Evolutionary conservation across 1,140 invertebrate genomes (phyloP).

Genomic region (Eriosoma lanigerum): DNA sequence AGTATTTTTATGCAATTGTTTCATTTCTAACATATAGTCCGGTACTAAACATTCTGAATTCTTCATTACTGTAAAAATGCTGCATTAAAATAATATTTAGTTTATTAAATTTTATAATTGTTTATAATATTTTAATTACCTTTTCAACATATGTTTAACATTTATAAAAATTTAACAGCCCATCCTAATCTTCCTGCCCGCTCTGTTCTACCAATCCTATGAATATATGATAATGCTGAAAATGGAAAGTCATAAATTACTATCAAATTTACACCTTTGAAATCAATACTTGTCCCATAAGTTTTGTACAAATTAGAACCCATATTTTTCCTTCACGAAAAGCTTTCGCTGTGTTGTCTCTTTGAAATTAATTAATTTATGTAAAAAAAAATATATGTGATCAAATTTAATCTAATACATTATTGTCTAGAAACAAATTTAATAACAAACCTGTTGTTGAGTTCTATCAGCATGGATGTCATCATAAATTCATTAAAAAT

Average conservation of each 20-base stretch:
- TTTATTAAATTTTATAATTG: background rate
- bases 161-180: conserved; percentile 93
- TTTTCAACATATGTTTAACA: conserved; percentile 79
- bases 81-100: conserved; percentile 58
- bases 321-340: conserved; percentile 92
- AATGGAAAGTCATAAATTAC: conserved; percentile 98
- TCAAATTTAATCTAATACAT: background rate
- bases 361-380: conserved; percentile 61
- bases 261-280: conserved; percentile 94
- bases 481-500: conserved; percentile 90
- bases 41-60: conserved; percentile 88
- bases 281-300: conserved; percentile 96
- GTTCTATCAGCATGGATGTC: conserved; percentile 91
- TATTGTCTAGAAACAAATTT: background rate
- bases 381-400: no score
- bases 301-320: conserved; percentile 95
- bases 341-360: conserved; percentile 83
- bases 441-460: conserved; percentile 71
- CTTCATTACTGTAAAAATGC: conserved; percentile 82
- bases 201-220: conserved; percentile 89
- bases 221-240: conserved; percentile 90
- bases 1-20: conserved; percentile 70
- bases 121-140: conserved; percentile 68
- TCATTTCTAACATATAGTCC: conserved; percentile 82
- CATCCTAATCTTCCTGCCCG: conserved; percentile 83